Base-by-base conservation (phyloP, 1,140 invertebrate genomes). In the Battus philenor region DNA sequence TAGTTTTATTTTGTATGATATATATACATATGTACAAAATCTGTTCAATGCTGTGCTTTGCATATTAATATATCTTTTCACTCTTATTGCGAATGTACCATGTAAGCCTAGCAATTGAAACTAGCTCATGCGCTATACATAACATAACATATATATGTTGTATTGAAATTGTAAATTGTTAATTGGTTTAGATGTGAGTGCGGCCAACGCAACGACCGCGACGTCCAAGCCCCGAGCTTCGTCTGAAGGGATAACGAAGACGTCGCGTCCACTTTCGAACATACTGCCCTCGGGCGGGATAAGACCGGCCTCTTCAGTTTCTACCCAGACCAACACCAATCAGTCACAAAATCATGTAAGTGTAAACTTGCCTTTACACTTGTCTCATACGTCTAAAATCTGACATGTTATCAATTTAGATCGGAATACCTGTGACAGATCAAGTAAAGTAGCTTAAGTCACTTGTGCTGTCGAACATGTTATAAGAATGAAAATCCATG, bases 301-400 rank as follows among this genome's bases (percentile, higher is more conserved):
- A 33, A 84, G 93, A 27, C 92, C 93, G 0, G 82, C 75, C 0
- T 92, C 91, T 57, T 93, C 91, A 0, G 92, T 94, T 2, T 93
- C 93, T 1, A 94, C 92, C 2, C 93, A 94, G 78, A 94, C 92
- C 1, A 79, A 60, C 20, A 89, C 90, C 41, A 90, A 89, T 38
- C 90, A 90, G 54, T 79, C 87, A 1, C 89, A 90, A 70, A 87
- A 88, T 41, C 90, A 88, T 67, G 90, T 88, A 77, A 31, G 26
- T 59, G 36, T 34, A 18, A 43, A 11, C 7, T 2, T 26, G 1
- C 7, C 7, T 26, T 26, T 26, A 7, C 24, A n/a, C 22, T 24
- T 7, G n/a, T n/a, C 22, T 1, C n/a, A 24, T 24, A 24, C 5
- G 22, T 24, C n/a, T 5, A 24, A 24, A 7, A 24, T 7, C 5